Base-by-base conservation (phyloP, 2,888 invertebrate species). In the Tuta absoluta region DNA sequence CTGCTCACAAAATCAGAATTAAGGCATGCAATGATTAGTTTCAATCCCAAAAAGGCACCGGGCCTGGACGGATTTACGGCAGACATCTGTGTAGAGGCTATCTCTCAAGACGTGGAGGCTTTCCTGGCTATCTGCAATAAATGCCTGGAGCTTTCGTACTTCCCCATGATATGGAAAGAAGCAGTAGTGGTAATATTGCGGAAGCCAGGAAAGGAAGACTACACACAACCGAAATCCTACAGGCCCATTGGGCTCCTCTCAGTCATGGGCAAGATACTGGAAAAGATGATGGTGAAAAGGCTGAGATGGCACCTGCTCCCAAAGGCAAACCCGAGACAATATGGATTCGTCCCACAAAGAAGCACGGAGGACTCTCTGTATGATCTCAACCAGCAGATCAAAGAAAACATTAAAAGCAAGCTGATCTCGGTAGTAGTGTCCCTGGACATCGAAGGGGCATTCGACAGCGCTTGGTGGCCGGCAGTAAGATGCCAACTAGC, bases 161-260 rank as follows among this genome's bases (percentile, higher is more conserved):
- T 71, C 38, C 71, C 71, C 0, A 59, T 8, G 7, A 11, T n/a
- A 0, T 72, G 72, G 72, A 70, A 69, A 41, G 28, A 24, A 14
- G 69, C 68, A 0, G 49, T n/a, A 2, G 65, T 72, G 7, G 45
- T 24, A 5, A n/a, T 67, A 0, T 38, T 72, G 4, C 63, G 63
- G 10, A 72, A 72, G 28, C 59, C 66, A 1, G 67, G 68, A 0
- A 68, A 68, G 38, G 64, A 63, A 8, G 66, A 65, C 14, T 59
- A 57, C 3, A 49, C 48, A 11, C 17, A 63, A 11, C 21, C 51
- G 3, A 65, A 66, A 14, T 66, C 64, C 14, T 69, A 67, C 45
- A 56, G 70, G 8, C 59, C 63, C 0, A 59, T 59, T 8, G 59
- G 58, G 1, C 24, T 63, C 21, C 11, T 59, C 11, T 63, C 68